Evolutionary conservation across 2,888 invertebrate species (phyloP).

Genomic region (Tiliacea aurago): DNA sequence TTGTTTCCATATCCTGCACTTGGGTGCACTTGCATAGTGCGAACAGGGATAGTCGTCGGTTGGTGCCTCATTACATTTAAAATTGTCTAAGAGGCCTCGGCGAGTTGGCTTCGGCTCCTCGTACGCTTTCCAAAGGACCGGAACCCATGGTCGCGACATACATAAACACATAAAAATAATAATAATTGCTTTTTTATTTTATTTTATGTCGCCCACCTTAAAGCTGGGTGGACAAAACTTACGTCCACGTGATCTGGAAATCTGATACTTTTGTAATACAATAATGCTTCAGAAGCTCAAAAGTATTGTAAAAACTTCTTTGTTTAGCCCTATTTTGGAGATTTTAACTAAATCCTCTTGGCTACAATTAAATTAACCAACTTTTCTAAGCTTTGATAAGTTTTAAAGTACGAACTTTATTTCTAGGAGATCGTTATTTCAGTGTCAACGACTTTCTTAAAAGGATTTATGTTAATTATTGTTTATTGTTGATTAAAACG

Average conservation of each 20-base stretch:
- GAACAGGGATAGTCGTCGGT: no score
- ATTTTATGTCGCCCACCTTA: slow-evolving; percentile 1
- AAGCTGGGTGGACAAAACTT: not conserved
- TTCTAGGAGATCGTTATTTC: not conserved
- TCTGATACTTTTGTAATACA: slow-evolving; percentile 37
- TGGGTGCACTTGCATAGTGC: no score
- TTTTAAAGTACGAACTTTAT: slow-evolving; percentile 9
- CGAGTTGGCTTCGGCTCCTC: no score
- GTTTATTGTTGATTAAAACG: no score
- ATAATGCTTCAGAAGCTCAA: slow-evolving; percentile 27
- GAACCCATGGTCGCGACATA: no score
- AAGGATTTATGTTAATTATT: not conserved
- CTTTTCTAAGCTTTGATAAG: slow-evolving; percentile 6
- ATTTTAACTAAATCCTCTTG: not conserved
- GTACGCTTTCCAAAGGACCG: no score
- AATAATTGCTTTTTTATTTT: no score
- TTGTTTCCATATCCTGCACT: no score
- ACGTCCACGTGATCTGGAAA: not conserved
- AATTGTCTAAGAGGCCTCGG: no score
- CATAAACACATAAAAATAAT: no score
- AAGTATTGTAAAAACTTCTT: slow-evolving; percentile 13
- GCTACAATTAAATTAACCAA: not conserved
- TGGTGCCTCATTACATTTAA: no score
- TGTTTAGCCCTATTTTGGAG: slow-evolving; percentile 10
- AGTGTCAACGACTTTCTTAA: not conserved